A percentile compares a stretch with the other conserved stretches of the same genome.
phyloP scores from a whole-genome alignment of 2,113 vertebrate species.

The Podilymbus podiceps region DNA sequence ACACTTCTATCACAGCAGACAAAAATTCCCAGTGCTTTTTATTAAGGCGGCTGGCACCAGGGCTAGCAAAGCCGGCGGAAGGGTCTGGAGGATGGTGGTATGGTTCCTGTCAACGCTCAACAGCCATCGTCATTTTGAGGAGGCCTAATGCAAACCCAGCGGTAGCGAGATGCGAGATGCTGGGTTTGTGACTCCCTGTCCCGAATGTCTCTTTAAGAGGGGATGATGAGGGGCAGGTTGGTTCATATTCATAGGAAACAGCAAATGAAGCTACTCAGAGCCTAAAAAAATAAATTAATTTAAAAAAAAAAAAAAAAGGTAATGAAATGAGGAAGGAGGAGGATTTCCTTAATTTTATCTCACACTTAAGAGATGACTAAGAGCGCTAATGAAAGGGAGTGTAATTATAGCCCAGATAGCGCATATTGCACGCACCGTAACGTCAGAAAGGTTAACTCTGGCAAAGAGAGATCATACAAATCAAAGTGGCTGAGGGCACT shows the following conservation, averaged over 20 bases:
- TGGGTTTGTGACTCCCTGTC: not conserved
- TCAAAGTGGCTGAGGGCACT: slow-evolving; percentile 27
- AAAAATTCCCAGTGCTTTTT: slow-evolving; percentile 20
- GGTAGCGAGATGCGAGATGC: not conserved
- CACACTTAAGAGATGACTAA: not conserved
- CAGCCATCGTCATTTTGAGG: not conserved
- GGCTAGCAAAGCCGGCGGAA: not conserved
- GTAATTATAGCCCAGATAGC: slow-evolving; percentile 7
- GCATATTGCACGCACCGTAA: not conserved
- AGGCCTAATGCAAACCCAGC: slow-evolving; percentile 33
- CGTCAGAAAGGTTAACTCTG: slow-evolving; percentile 17
- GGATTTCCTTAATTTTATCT: slow-evolving; percentile 12
- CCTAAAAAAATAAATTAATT: not conserved
- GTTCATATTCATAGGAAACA: not conserved
- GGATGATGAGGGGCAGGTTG: not conserved
- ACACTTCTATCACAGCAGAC: not conserved
- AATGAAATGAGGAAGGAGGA: not conserved
- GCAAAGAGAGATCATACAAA: slow-evolving; percentile 28
- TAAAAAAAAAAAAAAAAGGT: accelerated
- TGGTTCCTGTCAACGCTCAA: slow-evolving; percentile 29
- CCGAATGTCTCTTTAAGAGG: not conserved
- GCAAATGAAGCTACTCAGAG: not conserved
- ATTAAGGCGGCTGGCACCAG: not conserved
- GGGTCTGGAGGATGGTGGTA: not conserved
- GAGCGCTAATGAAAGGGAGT: not conserved